Evolutionary conservation across 2,113 vertebrate genomes (phyloP).

Genomic region (Lycaon pictus): DNA sequence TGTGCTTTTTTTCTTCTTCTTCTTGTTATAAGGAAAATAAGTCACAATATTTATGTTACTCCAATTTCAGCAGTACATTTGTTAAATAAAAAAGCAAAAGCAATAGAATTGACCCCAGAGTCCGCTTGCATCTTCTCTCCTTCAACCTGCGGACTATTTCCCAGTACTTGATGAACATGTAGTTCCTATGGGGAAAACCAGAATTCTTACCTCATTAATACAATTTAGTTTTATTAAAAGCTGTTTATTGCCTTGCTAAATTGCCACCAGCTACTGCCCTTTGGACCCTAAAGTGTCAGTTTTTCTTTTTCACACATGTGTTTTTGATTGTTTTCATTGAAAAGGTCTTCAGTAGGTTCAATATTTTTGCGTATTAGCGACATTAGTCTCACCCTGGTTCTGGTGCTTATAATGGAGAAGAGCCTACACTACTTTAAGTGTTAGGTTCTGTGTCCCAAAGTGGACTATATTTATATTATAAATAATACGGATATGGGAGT

Average conservation of each 20-base stretch:
- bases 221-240: not conserved
- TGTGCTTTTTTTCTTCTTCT: not conserved
- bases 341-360: not conserved
- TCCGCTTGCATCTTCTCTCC: not conserved
- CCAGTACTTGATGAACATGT: not conserved
- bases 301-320: not conserved
- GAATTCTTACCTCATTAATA: not conserved
- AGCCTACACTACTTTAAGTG: not conserved
- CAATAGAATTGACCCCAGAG: not conserved
- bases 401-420: not conserved
- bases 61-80: not conserved
- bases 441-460: not conserved
- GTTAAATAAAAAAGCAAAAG: slow-evolving; percentile 14
- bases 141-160: not conserved
- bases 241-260: slow-evolving; percentile 8
- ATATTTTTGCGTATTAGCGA: not conserved
- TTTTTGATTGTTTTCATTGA: slow-evolving; percentile 2
- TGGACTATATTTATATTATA: not conserved
- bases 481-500: not conserved
- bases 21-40: not conserved
- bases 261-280: not conserved
- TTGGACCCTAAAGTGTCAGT: not conserved
- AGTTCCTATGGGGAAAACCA: not conserved
- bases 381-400: not conserved
- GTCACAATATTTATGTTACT: not conserved